Evolutionary conservation across 1,140 invertebrate species (phyloP), one percentile per base, ranked within the genome.

Genomic region (Cydia splendana): DNA sequence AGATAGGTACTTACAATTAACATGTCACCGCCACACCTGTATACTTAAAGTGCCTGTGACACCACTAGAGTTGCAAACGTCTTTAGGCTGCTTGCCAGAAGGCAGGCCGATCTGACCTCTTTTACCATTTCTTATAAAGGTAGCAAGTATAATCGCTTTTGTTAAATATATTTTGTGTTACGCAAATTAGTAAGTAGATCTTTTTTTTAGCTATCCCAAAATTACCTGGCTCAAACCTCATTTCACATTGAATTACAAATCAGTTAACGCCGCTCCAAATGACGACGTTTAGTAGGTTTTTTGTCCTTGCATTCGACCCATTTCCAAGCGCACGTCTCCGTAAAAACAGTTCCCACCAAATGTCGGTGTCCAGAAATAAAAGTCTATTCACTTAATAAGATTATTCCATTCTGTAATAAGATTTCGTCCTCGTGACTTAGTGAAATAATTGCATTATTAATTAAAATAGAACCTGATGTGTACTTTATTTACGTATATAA

Each of bases 231-330:
- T 18, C 67, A 20, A 67, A 67, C 57, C 30, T 38, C 18, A 71
- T 71, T 71, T 71, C n/a, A 38, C 30, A 38, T 71, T 71, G 34
- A 38, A 71, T 71, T 71, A 71, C 30, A 18, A 71, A 18, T 38
- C 38, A n/a, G 67, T 71, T 71, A 42, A 38, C 67, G 67, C 67
- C 67, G 30, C 30, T 71, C 67, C 67, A 71, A 71, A 71, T 71
- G 67, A 71, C 34, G 67, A 71, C 15, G 67, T 71, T 71, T 42
- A 71, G 34, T 12, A 20, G 51, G 67, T 71, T 71, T 71, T 71
- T 71, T 71, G 67, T 71, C 34, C n/a, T 18, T 71, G 20, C 30
- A 38, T 71, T 71, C 67, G 67, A 45, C 38, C 67, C 38, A 71
- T 42, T 71, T 71, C 67, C 67, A 18, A 71, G 34, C 7, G 5